Base-by-base conservation (phyloP, 2,797 vertebrate genomes). In the Apogon hyalosoma region DNA sequence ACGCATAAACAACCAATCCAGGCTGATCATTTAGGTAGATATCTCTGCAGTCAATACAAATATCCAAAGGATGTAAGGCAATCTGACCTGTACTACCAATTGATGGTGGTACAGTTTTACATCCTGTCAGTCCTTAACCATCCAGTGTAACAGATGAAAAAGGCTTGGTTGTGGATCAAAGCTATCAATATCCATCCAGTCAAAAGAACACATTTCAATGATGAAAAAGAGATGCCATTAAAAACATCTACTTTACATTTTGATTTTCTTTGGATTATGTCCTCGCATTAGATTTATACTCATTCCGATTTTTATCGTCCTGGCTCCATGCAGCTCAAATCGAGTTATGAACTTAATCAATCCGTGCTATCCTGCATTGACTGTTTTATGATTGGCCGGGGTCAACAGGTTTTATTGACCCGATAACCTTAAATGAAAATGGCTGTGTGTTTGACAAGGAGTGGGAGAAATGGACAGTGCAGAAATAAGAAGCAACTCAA, bases 331-430 rank as follows among this genome's bases (percentile, higher is more conserved):
- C 80, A 18, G 81, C 85, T 91, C 80, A 88, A 92, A 93, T 92
- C 80, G 79, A 91, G 88, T 92, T 92, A 91, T 85, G 87, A 91
- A 92, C 84, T 88, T 92, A 91, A 93, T 93, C 91, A 92, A 91
- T 90, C 83, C 53, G 46, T 52, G 63, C 80, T 88, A 82, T 67
- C 69, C 82, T 15, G 62, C 80, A 82, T 79, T 88, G 90, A 93
- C 86, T 71, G 76, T 83, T 92, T 94, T 93, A 93, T 92, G 92
- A 93, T 92, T 84, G 83, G 82, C 69, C 63, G 73, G 90, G 92
- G 93, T 94, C 87, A 73, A 54, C 69, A 40, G 79, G 84, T 88
- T 91, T 92, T 90, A 92, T 93, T 93, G 91, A 94, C 89, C 91
- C 54, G 69, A 81, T 90, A 91, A 91, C 90, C 91, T 86, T 61